Evolutionary conservation across 2,113 vertebrate genomes (phyloP).

Genomic region (Rhynchopsitta pachyrhyncha): DNA sequence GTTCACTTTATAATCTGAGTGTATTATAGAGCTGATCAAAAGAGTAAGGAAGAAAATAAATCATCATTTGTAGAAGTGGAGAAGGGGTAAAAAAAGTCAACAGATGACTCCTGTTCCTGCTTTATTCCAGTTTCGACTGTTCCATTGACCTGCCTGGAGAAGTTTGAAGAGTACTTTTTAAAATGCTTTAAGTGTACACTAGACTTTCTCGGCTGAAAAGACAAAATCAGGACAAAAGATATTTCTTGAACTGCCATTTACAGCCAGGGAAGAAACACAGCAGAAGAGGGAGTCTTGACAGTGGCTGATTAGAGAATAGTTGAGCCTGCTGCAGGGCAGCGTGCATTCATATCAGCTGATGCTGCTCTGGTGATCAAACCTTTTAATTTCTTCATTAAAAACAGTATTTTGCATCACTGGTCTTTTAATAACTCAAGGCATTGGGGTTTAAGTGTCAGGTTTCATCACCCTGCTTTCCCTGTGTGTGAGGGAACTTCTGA

Average conservation of each 20-base stretch:
- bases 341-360: neutral
- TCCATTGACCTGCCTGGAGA: neutral
- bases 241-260: neutral
- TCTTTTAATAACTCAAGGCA: neutral
- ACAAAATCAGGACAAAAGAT: neutral
- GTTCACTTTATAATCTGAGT: constrained; percentile 20
- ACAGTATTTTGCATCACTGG: neutral
- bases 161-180: neutral
- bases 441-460: neutral
- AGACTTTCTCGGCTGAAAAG: neutral
- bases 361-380: neutral
- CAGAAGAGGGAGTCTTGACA: neutral
- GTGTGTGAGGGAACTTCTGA: neutral
- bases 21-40: constrained; percentile 32
- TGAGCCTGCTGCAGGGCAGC: neutral
- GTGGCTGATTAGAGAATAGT: neutral
- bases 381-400: neutral
- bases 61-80: neutral
- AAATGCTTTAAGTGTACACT: neutral
- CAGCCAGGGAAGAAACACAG: neutral
- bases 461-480: neutral
- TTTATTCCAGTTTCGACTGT: neutral
- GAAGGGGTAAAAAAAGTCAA: neutral
- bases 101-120: neutral
- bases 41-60: constrained; percentile 45